Evolutionary conservation across 2,888 invertebrate species (phyloP), one percentile per base, ranked within the genome.

Genomic region (Ecdyonurus torrentis): DNA sequence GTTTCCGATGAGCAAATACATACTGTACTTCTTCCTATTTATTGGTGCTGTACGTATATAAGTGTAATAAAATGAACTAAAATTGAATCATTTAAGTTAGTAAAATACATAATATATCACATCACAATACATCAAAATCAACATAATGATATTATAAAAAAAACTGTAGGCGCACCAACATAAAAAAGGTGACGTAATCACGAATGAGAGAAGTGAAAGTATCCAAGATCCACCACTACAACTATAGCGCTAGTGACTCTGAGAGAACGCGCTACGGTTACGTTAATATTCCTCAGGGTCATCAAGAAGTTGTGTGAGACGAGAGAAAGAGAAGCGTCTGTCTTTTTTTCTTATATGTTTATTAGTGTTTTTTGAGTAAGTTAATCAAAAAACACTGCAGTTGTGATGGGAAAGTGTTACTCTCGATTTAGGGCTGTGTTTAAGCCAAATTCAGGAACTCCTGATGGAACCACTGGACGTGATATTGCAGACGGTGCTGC

Each of bases 401-500:
- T 25, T 23, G n/a, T 58, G 24, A 74, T 74, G 72, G 72, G 73
- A 15, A 74, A 72, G 63, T 71, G 71, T 63, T 74, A 72, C 64
- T 72, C 70, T 20, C 69, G 70, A 65, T 70, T 72, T 60, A 68
- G 71, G 59, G 69, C 74, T 2, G 75, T 72, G 52, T 74, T 72
- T 65, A 69, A 67, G 61, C 71, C 70, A 37, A 37, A 37, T 37
- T 37, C 37, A 10, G 37, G 37, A 15, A 37, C 37, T 10, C 37
- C 37, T 37, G 37, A 37, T 37, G 37, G 7, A 10, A 10, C 37
- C 15, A 15, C 37, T 5, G 37, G 37, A 37, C 37, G 37, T 37
- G 37, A 37, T 37, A 37, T 37, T 37, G 37, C 37, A 37, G 37
- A 37, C 15, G 37, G 37, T 10, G 37, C 7, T 10, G 37, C 7